These are phyloP conservation scores for Stenurella melanura DNA, from an alignment of 2,888 invertebrate species.

Conservation along the genomic window DNA sequence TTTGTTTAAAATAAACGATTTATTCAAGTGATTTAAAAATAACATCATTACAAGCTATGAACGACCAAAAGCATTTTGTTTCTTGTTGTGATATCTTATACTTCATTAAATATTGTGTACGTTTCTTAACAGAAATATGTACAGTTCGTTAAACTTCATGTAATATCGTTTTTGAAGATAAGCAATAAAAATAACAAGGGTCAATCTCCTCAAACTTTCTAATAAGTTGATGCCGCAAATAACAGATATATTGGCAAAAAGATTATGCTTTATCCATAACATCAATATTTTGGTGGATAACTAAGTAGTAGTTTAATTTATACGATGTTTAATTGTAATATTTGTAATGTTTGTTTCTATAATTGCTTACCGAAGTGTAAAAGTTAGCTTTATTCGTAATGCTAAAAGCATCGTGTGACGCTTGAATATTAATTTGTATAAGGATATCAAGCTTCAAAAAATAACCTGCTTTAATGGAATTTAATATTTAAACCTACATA, in stretches of 20 bases:
- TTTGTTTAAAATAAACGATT: background rate
- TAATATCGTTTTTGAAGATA: background rate
- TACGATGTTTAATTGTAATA: background rate
- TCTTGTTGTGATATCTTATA: background rate
- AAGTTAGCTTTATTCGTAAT: too few species aligned
- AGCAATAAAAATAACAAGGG: background rate
- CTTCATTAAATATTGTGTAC: background rate
- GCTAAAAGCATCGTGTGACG: too few species aligned
- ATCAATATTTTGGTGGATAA: background rate
- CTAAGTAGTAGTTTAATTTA: background rate
- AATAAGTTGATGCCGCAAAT: background rate
- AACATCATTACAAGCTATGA: background rate
- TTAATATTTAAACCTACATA: too few species aligned
- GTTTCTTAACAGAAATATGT: background rate
- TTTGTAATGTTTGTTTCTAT: background rate
- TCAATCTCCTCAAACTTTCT: background rate
- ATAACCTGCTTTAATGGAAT: too few species aligned
- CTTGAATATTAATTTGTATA: too few species aligned
- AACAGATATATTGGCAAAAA: background rate
- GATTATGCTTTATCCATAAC: background rate
- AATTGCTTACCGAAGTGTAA: background rate
- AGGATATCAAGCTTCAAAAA: too few species aligned
- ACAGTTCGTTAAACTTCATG: conserved; percentile 2
- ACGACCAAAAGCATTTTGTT: background rate
- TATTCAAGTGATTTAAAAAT: background rate